Evolutionary conservation across 2,797 vertebrate species (phyloP).

Genomic region (Chelon auratus): DNA sequence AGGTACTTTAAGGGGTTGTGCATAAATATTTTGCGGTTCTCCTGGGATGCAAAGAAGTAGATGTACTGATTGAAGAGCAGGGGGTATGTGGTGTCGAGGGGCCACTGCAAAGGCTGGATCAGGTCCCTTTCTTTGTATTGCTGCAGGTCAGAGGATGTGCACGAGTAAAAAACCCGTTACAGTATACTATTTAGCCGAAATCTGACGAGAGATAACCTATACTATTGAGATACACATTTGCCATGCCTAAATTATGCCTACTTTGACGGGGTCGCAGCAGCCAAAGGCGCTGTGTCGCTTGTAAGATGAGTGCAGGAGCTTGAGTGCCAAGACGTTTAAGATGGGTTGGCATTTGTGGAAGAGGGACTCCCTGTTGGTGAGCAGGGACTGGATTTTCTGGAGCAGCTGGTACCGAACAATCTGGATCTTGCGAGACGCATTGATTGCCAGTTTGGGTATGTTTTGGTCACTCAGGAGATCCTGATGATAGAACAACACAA

Average conservation of each 20-base stretch:
- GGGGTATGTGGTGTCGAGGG: slow-evolving; percentile 78
- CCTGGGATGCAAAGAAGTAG: slow-evolving; percentile 93
- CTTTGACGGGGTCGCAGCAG: slow-evolving; percentile 92
- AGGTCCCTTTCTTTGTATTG: slow-evolving; percentile 87
- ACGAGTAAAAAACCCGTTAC: background rate
- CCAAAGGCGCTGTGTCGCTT: slow-evolving; percentile 91
- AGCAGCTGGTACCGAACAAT: slow-evolving; percentile 83
- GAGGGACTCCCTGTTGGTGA: slow-evolving; percentile 90
- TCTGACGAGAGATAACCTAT: background rate
- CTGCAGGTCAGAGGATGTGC: slow-evolving; percentile 25
- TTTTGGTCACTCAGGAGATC: slow-evolving; percentile 75
- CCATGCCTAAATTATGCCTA: slow-evolving; percentile 59
- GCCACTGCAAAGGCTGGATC: slow-evolving; percentile 86
- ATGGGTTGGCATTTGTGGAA: slow-evolving; percentile 91
- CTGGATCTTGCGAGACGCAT: slow-evolving; percentile 78
- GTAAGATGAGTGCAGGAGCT: slow-evolving; percentile 87
- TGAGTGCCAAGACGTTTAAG: slow-evolving; percentile 83
- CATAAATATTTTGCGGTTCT: slow-evolving; percentile 90
- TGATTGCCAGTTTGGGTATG: slow-evolving; percentile 83
- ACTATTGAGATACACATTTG: background rate
- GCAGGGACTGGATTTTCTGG: slow-evolving; percentile 83
- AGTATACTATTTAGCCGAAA: background rate
- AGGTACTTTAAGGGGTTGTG: slow-evolving; percentile 94
- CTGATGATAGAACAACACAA: slow-evolving; percentile 52
- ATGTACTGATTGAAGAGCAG: slow-evolving; percentile 91